Conservation (phyloP, 2,113 vertebrate species). For the Vireo altiloquus region DNA sequence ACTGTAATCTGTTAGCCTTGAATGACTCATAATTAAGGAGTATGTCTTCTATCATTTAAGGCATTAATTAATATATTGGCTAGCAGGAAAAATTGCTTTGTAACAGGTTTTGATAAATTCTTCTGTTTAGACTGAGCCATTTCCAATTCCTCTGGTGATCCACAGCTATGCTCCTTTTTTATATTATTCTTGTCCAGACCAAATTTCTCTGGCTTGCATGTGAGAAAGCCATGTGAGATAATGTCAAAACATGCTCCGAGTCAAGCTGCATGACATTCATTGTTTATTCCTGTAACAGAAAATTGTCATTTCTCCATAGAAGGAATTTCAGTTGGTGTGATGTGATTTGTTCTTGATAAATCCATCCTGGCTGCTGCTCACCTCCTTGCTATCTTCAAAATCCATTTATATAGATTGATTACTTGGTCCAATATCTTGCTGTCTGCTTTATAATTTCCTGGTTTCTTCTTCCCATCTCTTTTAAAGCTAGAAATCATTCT, state of each 20-base stretch:
- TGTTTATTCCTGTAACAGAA: conserved; percentile 5
- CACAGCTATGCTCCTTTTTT: not conserved
- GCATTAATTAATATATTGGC: not conserved
- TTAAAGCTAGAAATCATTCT: not conserved
- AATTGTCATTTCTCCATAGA: not conserved
- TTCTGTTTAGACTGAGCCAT: conserved; percentile 8
- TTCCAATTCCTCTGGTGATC: not conserved
- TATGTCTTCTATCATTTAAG: not conserved
- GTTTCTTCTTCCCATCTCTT: not conserved
- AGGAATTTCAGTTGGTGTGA: not conserved
- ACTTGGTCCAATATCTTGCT: not conserved
- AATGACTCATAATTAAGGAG: not conserved
- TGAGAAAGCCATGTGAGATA: conserved; percentile 19
- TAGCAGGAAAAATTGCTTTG: not conserved
- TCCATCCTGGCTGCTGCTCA: not conserved
- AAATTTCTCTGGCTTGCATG: not conserved
- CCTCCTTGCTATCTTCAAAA: conserved; percentile 1
- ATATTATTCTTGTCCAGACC: not conserved
- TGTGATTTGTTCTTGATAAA: not conserved
- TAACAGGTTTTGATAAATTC: not conserved
- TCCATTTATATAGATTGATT: not conserved
- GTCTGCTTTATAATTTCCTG: not conserved
- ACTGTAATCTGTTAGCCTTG: not conserved
- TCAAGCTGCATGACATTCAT: not conserved
- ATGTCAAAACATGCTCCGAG: conserved; percentile 15